These are phyloP conservation scores for Melinopterus prodromus DNA, from an alignment of 2,888 invertebrate species.

Conservation along the genomic window DNA sequence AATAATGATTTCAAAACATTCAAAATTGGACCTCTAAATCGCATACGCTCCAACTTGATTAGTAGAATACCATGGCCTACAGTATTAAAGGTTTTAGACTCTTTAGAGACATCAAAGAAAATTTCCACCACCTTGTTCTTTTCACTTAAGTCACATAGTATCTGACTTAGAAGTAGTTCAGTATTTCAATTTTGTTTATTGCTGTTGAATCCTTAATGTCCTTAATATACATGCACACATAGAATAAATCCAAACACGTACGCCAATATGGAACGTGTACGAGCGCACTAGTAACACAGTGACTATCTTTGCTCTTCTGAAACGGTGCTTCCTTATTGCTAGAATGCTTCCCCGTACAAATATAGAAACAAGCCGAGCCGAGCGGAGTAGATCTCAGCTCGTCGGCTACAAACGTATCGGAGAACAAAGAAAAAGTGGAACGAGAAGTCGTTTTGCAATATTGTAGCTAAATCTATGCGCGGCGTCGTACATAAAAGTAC, in stretches of 20 bases:
- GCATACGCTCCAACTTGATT: too few relatives aligned
- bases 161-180: too few relatives aligned
- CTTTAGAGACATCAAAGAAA: too few relatives aligned
- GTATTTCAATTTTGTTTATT: too few relatives aligned
- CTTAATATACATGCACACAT: too few relatives aligned
- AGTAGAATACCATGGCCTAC: too few relatives aligned
- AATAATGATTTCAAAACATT: too few relatives aligned
- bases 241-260: background rate
- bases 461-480: constrained; percentile 31
- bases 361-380: constrained; percentile 4
- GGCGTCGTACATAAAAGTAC: constrained; percentile 31
- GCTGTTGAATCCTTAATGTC: too few relatives aligned
- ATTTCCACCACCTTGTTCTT: too few relatives aligned
- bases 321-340: background rate
- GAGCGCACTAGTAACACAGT: background rate
- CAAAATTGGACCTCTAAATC: too few relatives aligned
- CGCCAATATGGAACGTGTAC: background rate
- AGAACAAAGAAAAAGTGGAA: constrained; percentile 32
- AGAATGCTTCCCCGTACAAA: background rate
- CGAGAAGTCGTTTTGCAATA: constrained; percentile 32
- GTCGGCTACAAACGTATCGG: constrained; percentile 8
- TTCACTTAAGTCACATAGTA: too few relatives aligned
- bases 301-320: background rate
- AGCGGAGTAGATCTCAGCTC: constrained; percentile 4
- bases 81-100: too few relatives aligned